phyloP scores from a whole-genome alignment of 2,797 vertebrate genomes.

The Eospalax fontanierii region DNA sequence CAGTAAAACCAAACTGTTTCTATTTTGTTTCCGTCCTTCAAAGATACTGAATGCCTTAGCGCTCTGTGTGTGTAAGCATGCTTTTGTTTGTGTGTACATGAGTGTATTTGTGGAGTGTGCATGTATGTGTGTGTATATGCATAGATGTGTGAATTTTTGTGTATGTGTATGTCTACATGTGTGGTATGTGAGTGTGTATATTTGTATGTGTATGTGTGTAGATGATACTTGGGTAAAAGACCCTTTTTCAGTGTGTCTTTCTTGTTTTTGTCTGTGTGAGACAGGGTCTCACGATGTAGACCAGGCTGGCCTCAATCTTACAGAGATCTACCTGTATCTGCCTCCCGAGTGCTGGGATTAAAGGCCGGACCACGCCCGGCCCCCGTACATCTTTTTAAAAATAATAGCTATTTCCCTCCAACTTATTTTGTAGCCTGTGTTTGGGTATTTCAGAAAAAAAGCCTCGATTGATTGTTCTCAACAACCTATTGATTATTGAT shows the following conservation, averaged over 20 bases:
- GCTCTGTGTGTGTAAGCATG: not conserved
- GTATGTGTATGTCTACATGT: no score
- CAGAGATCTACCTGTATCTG: no score
- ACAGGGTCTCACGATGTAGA: no score
- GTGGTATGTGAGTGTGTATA: no score
- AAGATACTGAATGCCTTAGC: not conserved
- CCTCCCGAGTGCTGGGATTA: no score
- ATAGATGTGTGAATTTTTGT: not conserved
- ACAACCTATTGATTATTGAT: not conserved
- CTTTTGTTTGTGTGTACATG: no score
- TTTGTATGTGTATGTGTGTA: not conserved
- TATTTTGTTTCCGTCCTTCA: not conserved
- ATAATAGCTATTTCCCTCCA: not conserved
- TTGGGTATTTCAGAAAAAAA: not conserved
- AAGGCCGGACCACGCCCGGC: no score
- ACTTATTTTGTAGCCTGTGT: not conserved
- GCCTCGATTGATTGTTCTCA: not conserved
- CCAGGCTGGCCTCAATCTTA: no score
- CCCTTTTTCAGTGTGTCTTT: not conserved
- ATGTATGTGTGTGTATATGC: not conserved
- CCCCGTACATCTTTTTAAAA: not conserved
- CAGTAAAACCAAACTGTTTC: not conserved
- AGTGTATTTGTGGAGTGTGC: not conserved
- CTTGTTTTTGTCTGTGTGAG: not conserved
- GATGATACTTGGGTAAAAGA: not conserved